Evolutionary conservation across 2,888 invertebrate species (phyloP), one percentile per base, ranked within the genome.

Genomic region (Chesias legatella): DNA sequence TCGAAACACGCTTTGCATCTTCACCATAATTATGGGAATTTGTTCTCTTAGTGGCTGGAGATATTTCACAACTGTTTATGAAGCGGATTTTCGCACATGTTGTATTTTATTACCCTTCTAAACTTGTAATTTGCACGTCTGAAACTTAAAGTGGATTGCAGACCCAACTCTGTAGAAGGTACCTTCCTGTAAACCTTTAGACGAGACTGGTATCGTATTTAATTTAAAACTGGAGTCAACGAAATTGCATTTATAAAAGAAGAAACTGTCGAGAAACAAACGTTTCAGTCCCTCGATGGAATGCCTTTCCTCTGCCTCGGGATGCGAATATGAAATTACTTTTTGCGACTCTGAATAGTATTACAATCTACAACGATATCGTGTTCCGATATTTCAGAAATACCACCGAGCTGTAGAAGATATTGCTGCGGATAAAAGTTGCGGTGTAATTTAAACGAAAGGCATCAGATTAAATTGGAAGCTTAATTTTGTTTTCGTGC

Each of bases 391-490:
- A 56, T 52, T 44, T 51, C 47, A 53, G 9, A 57, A 60, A 57
- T 48, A 49, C 53, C 31, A 51, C 52, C 47, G 56, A 57, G 41
- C 39, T 51, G 39, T 52, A 51, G 52, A 58, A 47, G 56, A 56
- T 40, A 46, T 48, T 43, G 22, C 51, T 48, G 28, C 36, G 46
- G 53, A 48, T 48, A 50, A 52, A 46, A 44, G 55, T 69, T 67
- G 69, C 61, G 47, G 48, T 53, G 61, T 61, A 58, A 74, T 72
- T 68, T 69, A 58, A 66, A 65, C 48, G 50, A 70, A 70, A 68
- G 61, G 57, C 58, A 48, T 63, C 57, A 67, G 55, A 72, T 72
- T 67, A 73, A 73, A 67, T 65, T 33, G 65, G 63, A 58, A 61
- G 50, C 63, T 69, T 65, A 67, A 17, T 60, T 58, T 59, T 60